Base-by-base conservation (phyloP, 2,888 invertebrate species). In the Sacculina carcini region DNA sequence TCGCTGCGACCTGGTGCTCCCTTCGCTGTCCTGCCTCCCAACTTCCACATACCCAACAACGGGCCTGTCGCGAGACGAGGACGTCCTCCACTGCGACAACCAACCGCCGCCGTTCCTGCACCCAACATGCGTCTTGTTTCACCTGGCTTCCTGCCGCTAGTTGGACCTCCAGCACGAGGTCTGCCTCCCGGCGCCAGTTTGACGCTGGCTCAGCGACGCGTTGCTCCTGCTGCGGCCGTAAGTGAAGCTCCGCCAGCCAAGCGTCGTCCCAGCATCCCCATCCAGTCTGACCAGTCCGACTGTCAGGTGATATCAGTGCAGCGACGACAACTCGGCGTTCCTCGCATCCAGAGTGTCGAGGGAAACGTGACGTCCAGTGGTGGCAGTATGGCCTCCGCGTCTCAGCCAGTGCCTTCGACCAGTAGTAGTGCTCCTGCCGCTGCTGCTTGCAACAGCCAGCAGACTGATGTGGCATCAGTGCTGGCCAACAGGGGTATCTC, bases 401-500 rank as follows among this genome's bases (percentile, higher is more conserved):
- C 65, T 79, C 40, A 76, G 76, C n/a, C 78, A 77, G 60, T 77
- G 78, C 34, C 47, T 9, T 49, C 46, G 9, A 48, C 40, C 12
- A 53, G 52, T 31, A 52, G 55, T 5, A 31, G 46, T 10, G 29
- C 26, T 28, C 32, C 24, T 14, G 48, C 55, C 16, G 51, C 53
- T 14, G 54, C 53, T 38, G 34, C 52, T 3, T 48, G 52, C 9
- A 52, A 55, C 14, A 74, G 74, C 36, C 78, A 79, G 62, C 77
- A 79, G 1, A 77, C 74, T 60, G 77, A 77, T 1, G 79, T 82
- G 60, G 80, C 81, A 0, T 78, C 76, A 61, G 77, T 81, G 53
- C 64, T 82, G 53, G 80, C 79, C 3, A 77, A 77, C 6, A 68
- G 81, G 55, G 81, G 81, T 2, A 81, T 82, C 51, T 80, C 79